Base-by-base conservation (phyloP, 2,888 invertebrate genomes). In the Cistogaster globosa region DNA sequence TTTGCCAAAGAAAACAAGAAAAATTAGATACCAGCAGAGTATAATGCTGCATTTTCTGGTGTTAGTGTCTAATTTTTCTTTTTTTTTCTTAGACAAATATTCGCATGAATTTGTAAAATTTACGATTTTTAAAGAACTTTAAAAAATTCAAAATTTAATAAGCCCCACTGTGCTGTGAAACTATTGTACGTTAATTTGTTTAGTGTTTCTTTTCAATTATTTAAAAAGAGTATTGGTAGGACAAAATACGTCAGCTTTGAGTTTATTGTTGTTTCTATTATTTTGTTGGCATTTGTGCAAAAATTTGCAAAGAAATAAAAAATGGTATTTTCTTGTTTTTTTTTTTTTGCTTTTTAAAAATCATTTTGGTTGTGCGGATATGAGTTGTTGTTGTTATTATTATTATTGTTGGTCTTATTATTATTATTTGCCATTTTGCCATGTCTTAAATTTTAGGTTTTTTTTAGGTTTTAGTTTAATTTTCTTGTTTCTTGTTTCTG, bases 171-270 rank as follows among this genome's bases (percentile, higher is more conserved):
- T 60, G 18, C 7, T 2, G 7, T 5, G 42, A 42, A 12, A 42
- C 42, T 42, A 42, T 12, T 42, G 7, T 12, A 42, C 42, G 3
- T 12, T 42, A 32, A 5, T 42, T 42, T 11, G 11, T 42, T 42
- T 12, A 12, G 11, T 12, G 42, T 42, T 42, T 42, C 12, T 67
- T 36, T 51, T 32, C 8, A 12, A 9, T 36, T 68, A 14, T 53
- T 53, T 53, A 38, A 8, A 12, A 51, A n/a, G n/a, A 20, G 36
- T 16, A 16, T 14, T 42, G 8, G n/a, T 48, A 32, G 45, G 45
- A 55, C 38, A 45, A 76, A 72, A 53, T 83, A 83, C 83, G 83
- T 83, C 82, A 83, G 77, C 12, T 77, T 68, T 76, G 11, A 57
- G 36, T 60, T 71, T 71, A 20, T 32, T 48, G 45, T 48, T 48